phyloP scores from a whole-genome alignment of 1,140 invertebrate species.

The Eciton burchellii region DNA sequence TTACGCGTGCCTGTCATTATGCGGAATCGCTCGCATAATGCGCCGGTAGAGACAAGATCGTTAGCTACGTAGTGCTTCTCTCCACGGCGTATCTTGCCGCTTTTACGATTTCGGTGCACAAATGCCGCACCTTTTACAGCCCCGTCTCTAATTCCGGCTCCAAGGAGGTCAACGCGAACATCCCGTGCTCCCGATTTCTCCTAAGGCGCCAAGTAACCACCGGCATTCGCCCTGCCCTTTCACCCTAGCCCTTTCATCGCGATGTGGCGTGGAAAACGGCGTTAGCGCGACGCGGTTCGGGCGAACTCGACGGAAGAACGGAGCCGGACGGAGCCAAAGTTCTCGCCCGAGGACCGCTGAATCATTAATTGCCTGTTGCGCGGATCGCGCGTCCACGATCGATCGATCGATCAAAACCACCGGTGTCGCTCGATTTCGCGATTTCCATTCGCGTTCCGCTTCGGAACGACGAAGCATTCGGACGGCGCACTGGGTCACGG shows the following conservation, averaged over 20 bases:
- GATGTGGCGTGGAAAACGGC: no score
- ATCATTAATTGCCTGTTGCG: conserved; percentile 62
- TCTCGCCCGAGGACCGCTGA: conserved; percentile 39
- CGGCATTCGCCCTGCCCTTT: not conserved
- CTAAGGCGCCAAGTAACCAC: not conserved
- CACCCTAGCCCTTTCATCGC: no score
- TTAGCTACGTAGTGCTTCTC: not conserved
- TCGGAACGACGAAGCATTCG: conserved; percentile 13
- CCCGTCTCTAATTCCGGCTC: not conserved
- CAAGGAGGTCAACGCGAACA: not conserved
- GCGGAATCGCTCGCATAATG: no score
- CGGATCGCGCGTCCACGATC: conserved; percentile 28
- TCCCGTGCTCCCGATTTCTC: not conserved
- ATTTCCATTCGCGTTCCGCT: conserved; percentile 26
- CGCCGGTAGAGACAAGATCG: no score
- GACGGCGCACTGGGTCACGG: conserved; percentile 8
- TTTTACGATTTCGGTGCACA: not conserved
- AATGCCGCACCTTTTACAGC: not conserved
- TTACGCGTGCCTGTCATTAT: no score
- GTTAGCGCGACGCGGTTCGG: not conserved
- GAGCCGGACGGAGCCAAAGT: not conserved
- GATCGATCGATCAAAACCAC: conserved; percentile 47
- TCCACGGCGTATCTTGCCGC: not conserved
- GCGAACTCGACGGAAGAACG: conserved; percentile 4
- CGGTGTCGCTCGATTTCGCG: conserved; percentile 26